Evolutionary conservation across 2,888 invertebrate species (phyloP), one percentile per base, ranked within the genome.

Genomic region (Ligdia adustata): DNA sequence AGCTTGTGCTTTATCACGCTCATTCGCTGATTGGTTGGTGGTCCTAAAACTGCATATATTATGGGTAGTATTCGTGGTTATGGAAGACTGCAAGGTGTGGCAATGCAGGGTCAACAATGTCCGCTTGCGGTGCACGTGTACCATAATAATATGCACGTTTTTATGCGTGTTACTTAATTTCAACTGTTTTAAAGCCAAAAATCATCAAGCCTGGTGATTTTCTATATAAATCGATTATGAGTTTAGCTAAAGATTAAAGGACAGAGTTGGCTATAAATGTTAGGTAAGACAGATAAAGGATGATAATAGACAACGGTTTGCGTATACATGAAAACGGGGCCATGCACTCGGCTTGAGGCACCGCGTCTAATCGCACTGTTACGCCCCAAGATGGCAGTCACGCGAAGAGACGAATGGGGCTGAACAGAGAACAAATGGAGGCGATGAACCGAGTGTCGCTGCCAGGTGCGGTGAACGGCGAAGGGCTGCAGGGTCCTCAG

Each of bases 361-460:
- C 75, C 66, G 72, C 72, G 69, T 78, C 78, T 86, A 88, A 88
- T 82, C 69, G 82, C 82, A 84, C 79, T 79, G 71, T 84, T 83
- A 66, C 82, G 79, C 82, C 73, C 81, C 78, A 90, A 91, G 91
- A 90, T 90, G 91, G 90, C 90, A 90, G 90, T 86, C 89, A 90
- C 88, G 85, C 88, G 90, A 90, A 90, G 85, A 78, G 90, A 83
- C 89, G 91, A 72, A 89, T 90, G 86, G 91, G 90, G 77, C 90
- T 91, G 82, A 90, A 90, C 84, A 84, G 89, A 75, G 91, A 91
- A 75, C 88, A 91, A 76, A 87, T 91, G 86, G 91, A 91, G 79
- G 91, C 88, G 71, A 85, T 91, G 87, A 86, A 82, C 76, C 82
- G 79, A 57, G 88, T 87, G 75, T 84, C 86, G 74, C 84, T 89